phyloP scores from a whole-genome alignment of 1,140 invertebrate species.

The Thalassaphorura encarpata region DNA sequence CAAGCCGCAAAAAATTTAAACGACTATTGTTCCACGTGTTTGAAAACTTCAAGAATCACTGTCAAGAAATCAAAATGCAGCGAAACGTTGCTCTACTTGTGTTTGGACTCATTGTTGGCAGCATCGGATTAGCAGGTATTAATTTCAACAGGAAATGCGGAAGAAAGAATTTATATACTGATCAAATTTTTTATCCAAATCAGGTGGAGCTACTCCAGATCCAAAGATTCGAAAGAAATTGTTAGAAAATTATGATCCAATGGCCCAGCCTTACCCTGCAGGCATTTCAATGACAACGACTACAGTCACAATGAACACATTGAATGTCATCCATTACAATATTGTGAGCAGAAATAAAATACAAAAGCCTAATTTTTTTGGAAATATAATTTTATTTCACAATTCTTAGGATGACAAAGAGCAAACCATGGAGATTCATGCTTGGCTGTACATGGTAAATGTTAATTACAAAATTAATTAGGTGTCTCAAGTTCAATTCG shows the following conservation, averaged over 20 bases:
- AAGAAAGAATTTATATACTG: neutral
- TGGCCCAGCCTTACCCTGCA: slow-evolving; percentile 19
- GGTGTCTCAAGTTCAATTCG: too few relatives aligned
- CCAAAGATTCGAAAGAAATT: slow-evolving; percentile 20
- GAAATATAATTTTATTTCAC: neutral
- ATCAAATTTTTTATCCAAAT: neutral
- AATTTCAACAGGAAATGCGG: neutral
- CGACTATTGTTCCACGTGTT: too few relatives aligned
- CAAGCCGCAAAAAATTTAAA: too few relatives aligned
- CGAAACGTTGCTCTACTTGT: too few relatives aligned
- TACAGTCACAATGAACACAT: slow-evolving; percentile 17
- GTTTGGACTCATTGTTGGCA: too few relatives aligned
- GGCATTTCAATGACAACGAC: too few relatives aligned
- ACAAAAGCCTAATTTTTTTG: too few relatives aligned
- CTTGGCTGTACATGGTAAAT: slow-evolving; percentile 26
- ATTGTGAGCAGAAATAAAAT: too few relatives aligned
- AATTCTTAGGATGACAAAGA: slow-evolving; percentile 20
- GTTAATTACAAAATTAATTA: too few relatives aligned
- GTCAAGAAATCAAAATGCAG: too few relatives aligned
- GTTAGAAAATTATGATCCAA: slow-evolving; percentile 19
- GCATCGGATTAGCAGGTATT: too few relatives aligned
- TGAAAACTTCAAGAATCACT: too few relatives aligned
- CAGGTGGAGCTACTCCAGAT: slow-evolving; percentile 15
- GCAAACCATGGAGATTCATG: slow-evolving; percentile 25
- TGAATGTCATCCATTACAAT: slow-evolving; percentile 19